Conservation (phyloP, 2,888 invertebrate genomes). For the Pogonocherus hispidulus region DNA sequence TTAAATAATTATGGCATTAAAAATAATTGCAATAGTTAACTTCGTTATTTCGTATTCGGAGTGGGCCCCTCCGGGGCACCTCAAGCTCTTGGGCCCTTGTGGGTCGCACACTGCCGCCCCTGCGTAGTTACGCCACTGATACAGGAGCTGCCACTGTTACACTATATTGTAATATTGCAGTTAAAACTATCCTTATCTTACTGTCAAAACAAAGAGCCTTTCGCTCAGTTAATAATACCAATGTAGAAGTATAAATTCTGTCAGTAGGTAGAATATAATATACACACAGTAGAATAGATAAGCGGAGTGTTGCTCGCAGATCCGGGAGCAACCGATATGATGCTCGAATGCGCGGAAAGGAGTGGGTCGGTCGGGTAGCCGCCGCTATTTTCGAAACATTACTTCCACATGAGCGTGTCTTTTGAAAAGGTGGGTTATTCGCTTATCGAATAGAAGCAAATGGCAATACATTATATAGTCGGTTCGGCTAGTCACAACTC, state of each 20-base stretch:
- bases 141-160: too few relatives aligned
- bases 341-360: constrained; percentile 50
- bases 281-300: constrained; percentile 44
- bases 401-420: constrained; percentile 64
- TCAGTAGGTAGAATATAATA: not conserved
- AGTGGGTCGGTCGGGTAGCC: constrained; percentile 45
- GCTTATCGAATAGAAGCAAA: constrained; percentile 64
- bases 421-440: constrained; percentile 60
- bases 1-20: too few relatives aligned
- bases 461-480: constrained; percentile 57
- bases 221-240: not conserved
- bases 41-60: too few relatives aligned
- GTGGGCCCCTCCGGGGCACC: too few relatives aligned
- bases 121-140: too few relatives aligned
- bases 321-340: constrained; percentile 46
- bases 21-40: too few relatives aligned
- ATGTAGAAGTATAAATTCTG: constrained; percentile 10
- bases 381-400: constrained; percentile 64
- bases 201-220: too few relatives aligned
- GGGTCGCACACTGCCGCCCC: too few relatives aligned
- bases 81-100: too few relatives aligned
- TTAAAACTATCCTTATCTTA: too few relatives aligned
- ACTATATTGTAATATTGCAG: too few relatives aligned
- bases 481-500: constrained; percentile 24
- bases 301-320: constrained; percentile 52